Conservation (phyloP, 2,797 vertebrate genomes). For the Enteromius anoplus region DNA sequence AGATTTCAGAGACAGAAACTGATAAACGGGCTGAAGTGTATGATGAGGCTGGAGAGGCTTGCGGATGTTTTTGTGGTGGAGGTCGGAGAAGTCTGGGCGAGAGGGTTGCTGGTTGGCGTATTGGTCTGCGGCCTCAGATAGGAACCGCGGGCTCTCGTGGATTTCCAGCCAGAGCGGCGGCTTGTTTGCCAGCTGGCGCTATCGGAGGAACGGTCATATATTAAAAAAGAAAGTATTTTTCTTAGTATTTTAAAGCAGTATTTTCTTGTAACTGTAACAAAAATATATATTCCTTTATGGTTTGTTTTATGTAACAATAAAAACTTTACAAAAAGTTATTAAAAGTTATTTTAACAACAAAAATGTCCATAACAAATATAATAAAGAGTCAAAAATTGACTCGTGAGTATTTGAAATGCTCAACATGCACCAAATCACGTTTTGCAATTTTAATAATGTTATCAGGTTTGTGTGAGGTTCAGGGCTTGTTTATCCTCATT, state of each 20-base stretch:
- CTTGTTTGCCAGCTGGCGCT: no score
- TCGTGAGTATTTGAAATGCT: not conserved
- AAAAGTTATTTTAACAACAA: not conserved
- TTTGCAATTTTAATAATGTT: not conserved
- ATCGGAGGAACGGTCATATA: no score
- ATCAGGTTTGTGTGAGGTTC: not conserved
- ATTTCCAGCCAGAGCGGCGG: no score
- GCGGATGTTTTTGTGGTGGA: no score
- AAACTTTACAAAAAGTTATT: not conserved
- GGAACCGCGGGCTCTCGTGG: no score
- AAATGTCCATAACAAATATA: not conserved
- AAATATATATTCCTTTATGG: not conserved
- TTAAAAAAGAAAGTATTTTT: not conserved
- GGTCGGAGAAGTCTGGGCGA: no score
- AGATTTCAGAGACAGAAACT: no score
- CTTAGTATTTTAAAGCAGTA: not conserved
- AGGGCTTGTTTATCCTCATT: not conserved
- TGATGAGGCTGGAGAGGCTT: no score
- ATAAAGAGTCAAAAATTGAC: not conserved
- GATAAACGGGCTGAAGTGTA: no score
- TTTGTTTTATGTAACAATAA: not conserved
- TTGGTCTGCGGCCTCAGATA: no score
- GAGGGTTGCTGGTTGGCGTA: no score
- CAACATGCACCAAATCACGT: not conserved
- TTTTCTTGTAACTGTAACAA: not conserved